Conservation (phyloP, 2,888 invertebrate genomes). For the Hypercompe scribonia region DNA sequence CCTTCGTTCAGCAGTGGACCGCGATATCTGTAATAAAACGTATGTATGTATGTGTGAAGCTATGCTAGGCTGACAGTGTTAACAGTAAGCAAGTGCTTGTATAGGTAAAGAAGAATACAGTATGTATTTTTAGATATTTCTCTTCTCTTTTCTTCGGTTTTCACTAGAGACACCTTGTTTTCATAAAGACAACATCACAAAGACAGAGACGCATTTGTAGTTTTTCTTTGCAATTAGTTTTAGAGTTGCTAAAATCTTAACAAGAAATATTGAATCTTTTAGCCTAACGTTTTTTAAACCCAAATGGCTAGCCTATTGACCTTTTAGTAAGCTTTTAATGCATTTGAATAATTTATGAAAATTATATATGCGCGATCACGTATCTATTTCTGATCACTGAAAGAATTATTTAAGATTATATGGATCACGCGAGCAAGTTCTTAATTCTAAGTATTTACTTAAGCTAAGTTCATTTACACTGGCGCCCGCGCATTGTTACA, state of each 20-base stretch:
- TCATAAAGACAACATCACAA: too few species aligned
- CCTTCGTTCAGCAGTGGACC: too few species aligned
- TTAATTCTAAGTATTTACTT: background rate
- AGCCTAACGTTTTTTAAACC: background rate
- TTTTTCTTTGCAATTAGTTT: background rate
- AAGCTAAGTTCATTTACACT: background rate
- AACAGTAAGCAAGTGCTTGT: too few species aligned
- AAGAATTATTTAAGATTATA: background rate
- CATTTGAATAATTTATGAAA: background rate
- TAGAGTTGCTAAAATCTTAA: background rate
- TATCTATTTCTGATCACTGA: background rate
- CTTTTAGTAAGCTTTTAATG: background rate
- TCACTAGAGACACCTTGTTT: too few species aligned
- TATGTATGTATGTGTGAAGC: too few species aligned
- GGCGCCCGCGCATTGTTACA: constrained; percentile 7
- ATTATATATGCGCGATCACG: constrained; percentile 10
- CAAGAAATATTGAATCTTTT: background rate
- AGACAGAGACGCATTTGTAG: too few species aligned
- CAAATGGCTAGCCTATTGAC: background rate
- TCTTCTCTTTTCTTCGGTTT: too few species aligned
- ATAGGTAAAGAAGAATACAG: too few species aligned
- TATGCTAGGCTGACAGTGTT: too few species aligned
- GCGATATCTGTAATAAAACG: too few species aligned
- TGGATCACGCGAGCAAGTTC: background rate
- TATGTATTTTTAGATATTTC: too few species aligned